A percentile compares a stretch with the other conserved stretches of the same genome.
phyloP scores from a whole-genome alignment of 2,888 invertebrate genomes.

The Pristionchus maxplancki region DNA sequence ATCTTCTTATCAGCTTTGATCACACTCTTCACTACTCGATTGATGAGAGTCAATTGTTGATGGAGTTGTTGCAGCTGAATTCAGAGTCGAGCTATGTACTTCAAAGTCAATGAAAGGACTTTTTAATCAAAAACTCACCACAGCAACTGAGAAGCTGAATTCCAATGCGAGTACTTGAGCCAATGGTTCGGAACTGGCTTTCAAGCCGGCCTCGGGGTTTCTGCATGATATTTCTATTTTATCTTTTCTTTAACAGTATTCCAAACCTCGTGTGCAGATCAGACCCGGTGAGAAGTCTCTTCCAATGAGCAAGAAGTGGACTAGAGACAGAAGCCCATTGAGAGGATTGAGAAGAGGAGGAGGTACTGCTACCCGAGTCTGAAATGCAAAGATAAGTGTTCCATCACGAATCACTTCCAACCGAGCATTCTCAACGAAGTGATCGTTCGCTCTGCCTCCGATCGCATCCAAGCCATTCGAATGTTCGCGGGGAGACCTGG shows the following conservation, averaged over 20 bases:
- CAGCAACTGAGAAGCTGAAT: slow-evolving; percentile 81
- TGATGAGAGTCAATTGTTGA: slow-evolving; percentile 82
- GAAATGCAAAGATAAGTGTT: background rate
- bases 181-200: slow-evolving; percentile 80
- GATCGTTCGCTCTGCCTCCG: slow-evolving; percentile 83
- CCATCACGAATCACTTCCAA: background rate
- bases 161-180: slow-evolving; percentile 84
- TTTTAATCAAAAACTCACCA: slow-evolving; percentile 81
- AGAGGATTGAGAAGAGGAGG: background rate
- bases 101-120: too few relatives aligned
- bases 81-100: background rate
- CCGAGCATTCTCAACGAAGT: slow-evolving; percentile 80
- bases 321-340: slow-evolving; percentile 26
- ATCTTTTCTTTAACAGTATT: too few relatives aligned
- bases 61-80: slow-evolving; percentile 82
- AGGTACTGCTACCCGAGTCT: background rate
- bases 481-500: slow-evolving; percentile 92
- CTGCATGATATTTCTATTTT: too few relatives aligned
- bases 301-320: slow-evolving; percentile 44
- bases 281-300: slow-evolving; percentile 39
- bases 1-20: slow-evolving; percentile 80
- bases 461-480: slow-evolving; percentile 88
- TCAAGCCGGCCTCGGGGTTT: background rate
- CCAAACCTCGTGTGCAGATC: slow-evolving; percentile 46
- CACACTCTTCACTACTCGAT: slow-evolving; percentile 83